Percentiles rank a stretch among this genome's conserved stretches.
Evolutionary conservation across 2,888 invertebrate genomes (phyloP).

Genomic region (Ochlodes sylvanus): DNA sequence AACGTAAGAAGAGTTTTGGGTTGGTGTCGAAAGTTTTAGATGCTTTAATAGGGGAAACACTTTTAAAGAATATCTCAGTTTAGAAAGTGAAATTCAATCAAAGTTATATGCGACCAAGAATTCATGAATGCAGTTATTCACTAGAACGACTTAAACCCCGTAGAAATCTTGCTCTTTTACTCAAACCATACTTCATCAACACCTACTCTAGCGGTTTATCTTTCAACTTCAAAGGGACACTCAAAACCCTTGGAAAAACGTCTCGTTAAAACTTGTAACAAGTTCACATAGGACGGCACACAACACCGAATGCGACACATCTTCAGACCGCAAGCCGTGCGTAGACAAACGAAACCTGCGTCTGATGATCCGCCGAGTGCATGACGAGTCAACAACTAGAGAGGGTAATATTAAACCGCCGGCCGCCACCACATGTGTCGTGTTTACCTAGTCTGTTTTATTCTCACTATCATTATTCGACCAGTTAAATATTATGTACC

Average conservation of each 20-base stretch:
- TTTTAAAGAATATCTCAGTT: too few relatives aligned
- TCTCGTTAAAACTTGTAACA: conserved; percentile 5
- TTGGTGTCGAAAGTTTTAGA: too few relatives aligned
- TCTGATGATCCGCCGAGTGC: conserved; percentile 1
- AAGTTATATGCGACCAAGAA: too few relatives aligned
- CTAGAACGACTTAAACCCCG: too few relatives aligned
- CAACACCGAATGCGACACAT: conserved; percentile 1
- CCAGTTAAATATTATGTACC: too few relatives aligned
- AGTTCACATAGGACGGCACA: conserved; percentile 2
- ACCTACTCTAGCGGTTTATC: background rate
- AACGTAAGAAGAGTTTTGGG: too few relatives aligned
- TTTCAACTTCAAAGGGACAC: background rate
- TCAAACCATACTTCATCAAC: background rate
- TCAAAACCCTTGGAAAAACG: background rate
- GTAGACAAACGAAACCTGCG: conserved; percentile 10
- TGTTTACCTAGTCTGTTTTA: background rate
- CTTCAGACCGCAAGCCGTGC: conserved; percentile 11
- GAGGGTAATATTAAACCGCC: conserved; percentile 2
- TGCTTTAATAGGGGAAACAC: too few relatives aligned
- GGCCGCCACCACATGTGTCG: background rate
- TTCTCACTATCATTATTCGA: too few relatives aligned
- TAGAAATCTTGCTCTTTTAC: too few relatives aligned
- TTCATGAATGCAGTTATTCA: too few relatives aligned
- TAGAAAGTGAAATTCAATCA: too few relatives aligned
- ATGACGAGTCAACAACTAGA: conserved; percentile 1